Evolutionary conservation across 2,797 vertebrate genomes (phyloP).

Genomic region (Myotis findleyi): DNA sequence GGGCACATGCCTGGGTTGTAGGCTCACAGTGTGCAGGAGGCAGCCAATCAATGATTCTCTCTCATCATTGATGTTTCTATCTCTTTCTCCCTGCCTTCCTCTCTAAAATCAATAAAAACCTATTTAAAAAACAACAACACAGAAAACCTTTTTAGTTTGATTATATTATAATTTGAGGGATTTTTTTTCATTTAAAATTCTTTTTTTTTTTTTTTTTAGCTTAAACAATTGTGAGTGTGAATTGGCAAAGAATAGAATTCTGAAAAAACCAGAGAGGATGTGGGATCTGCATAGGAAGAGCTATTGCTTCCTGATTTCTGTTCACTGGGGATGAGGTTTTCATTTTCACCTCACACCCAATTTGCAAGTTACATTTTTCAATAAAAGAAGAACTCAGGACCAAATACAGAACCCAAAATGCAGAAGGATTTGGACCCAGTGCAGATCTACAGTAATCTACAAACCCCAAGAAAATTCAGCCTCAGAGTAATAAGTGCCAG

Average conservation of each 20-base stretch:
- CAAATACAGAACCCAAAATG: not conserved
- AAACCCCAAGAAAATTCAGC: not conserved
- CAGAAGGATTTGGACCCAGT: not conserved
- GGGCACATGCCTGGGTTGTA: too few relatives aligned
- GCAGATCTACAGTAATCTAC: fast-evolving
- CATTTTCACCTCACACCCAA: not conserved
- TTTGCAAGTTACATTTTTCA: not conserved
- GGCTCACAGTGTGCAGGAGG: too few relatives aligned
- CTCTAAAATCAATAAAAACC: too few relatives aligned
- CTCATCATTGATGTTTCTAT: too few relatives aligned
- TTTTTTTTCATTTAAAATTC: not conserved
- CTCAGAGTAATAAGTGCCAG: not conserved
- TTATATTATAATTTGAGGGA: not conserved
- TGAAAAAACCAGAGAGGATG: not conserved
- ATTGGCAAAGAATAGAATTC: not conserved
- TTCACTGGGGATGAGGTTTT: not conserved
- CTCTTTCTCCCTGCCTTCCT: too few relatives aligned
- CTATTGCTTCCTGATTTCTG: not conserved
- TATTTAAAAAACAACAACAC: too few relatives aligned
- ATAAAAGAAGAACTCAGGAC: not conserved
- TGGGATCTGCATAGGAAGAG: not conserved
- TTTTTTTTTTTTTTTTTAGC: not conserved
- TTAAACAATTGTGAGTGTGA: not conserved
- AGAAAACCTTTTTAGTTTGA: not conserved
- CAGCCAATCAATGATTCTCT: too few relatives aligned